Conservation (phyloP, 2,888 invertebrate species). For the Ferrisia virgata region DNA sequence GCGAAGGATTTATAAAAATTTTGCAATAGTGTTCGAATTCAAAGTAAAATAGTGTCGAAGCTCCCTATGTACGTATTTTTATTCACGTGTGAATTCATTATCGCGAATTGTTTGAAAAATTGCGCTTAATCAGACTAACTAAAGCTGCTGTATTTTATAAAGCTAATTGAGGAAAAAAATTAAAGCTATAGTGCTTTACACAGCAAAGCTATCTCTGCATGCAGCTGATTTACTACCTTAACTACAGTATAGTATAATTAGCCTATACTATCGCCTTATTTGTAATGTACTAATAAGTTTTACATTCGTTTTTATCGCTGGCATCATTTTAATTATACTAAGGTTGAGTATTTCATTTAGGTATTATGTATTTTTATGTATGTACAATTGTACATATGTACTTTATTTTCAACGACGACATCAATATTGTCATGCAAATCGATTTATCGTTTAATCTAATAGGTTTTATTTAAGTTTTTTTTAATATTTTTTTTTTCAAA, state of each 20-base stretch:
- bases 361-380: background rate
- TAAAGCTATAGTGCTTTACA: constrained; percentile 10
- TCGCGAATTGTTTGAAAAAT: constrained; percentile 8
- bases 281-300: background rate
- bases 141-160: constrained; percentile 13
- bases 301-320: background rate
- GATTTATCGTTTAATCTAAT: background rate
- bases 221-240: constrained; percentile 16
- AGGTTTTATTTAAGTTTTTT: background rate
- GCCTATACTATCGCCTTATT: background rate
- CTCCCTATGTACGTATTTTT: background rate
- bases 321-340: background rate
- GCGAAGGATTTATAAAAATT: background rate
- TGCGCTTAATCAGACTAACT: background rate
- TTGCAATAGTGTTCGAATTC: constrained; percentile 8
- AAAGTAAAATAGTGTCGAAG: background rate
- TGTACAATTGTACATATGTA: background rate
- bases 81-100: background rate
- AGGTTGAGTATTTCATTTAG: background rate
- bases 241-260: background rate
- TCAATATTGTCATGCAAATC: background rate
- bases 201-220: constrained; percentile 21
- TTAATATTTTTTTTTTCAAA: no score
- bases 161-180: constrained; percentile 13
- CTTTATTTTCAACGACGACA: background rate